Conservation (phyloP, 2,888 invertebrate species). For the Drosophila neonasuta region DNA sequence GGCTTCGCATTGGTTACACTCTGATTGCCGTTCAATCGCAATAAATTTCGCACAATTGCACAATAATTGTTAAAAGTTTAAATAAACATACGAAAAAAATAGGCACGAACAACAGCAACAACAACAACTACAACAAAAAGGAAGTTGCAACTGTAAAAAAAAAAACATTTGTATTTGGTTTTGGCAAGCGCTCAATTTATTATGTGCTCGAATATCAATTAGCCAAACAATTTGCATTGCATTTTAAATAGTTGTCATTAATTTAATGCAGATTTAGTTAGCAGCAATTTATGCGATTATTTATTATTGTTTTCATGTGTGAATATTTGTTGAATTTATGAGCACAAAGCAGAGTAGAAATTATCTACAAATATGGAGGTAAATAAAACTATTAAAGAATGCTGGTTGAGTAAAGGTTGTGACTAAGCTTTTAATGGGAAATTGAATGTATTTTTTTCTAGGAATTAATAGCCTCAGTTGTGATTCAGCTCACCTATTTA, state of each 20-base stretch:
- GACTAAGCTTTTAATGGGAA: too few relatives aligned
- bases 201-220: slow-evolving; percentile 46
- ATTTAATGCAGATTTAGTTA: slow-evolving; percentile 11
- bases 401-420: too few relatives aligned
- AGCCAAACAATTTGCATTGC: slow-evolving; percentile 26
- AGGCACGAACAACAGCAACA: slow-evolving; percentile 13
- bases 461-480: too few relatives aligned
- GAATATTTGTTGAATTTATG: slow-evolving; percentile 16
- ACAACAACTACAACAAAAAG: background rate
- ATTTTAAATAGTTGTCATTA: slow-evolving; percentile 21
- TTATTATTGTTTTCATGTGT: background rate
- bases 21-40: slow-evolving; percentile 78
- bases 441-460: too few relatives aligned
- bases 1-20: slow-evolving; percentile 47
- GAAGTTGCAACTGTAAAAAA: background rate
- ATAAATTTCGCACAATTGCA: slow-evolving; percentile 79
- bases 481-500: too few relatives aligned
- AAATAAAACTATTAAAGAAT: too few relatives aligned
- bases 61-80: slow-evolving; percentile 79
- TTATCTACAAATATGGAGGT: background rate
- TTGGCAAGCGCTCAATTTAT: slow-evolving; percentile 29
- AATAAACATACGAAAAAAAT: slow-evolving; percentile 68
- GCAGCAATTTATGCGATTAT: slow-evolving; percentile 12
- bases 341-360: background rate
- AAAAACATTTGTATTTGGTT: slow-evolving; percentile 6